phyloP scores from a whole-genome alignment of 2,797 vertebrate species.

The Erpetoichthys calabaricus region DNA sequence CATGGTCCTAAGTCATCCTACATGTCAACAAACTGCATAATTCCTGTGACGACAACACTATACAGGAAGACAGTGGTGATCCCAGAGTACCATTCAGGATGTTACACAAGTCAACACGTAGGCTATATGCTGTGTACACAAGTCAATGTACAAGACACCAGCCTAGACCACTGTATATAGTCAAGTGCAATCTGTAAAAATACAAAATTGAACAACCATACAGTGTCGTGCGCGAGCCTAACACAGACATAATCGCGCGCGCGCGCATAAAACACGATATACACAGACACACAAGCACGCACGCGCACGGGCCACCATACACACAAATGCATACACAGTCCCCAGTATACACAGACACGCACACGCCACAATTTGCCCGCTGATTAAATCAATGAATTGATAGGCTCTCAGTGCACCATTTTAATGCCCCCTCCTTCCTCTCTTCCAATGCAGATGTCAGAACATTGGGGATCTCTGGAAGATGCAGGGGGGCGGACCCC shows the following conservation, averaged over 20 bases:
- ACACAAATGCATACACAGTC: neutral
- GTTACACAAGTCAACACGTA: no score
- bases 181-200: slow-evolving; percentile 14
- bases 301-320: slow-evolving; percentile 12
- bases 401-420: no score
- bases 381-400: neutral
- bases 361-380: slow-evolving; percentile 13
- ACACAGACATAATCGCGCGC: no score
- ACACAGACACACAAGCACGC: slow-evolving; percentile 42
- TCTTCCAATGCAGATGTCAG: neutral
- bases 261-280: slow-evolving; percentile 44
- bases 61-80: no score
- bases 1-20: no score
- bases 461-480: no score
- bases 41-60: no score
- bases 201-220: slow-evolving; percentile 11
- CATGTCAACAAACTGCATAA: no score
- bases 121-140: no score
- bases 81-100: no score
- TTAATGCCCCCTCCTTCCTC: neutral
- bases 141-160: slow-evolving; percentile 12
- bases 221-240: no score
- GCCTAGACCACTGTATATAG: slow-evolving; percentile 34
- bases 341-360: neutral
- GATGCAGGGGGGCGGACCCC: no score